Evolutionary conservation across 2,888 invertebrate genomes (phyloP).

Genomic region (Tinea trinotella): DNA sequence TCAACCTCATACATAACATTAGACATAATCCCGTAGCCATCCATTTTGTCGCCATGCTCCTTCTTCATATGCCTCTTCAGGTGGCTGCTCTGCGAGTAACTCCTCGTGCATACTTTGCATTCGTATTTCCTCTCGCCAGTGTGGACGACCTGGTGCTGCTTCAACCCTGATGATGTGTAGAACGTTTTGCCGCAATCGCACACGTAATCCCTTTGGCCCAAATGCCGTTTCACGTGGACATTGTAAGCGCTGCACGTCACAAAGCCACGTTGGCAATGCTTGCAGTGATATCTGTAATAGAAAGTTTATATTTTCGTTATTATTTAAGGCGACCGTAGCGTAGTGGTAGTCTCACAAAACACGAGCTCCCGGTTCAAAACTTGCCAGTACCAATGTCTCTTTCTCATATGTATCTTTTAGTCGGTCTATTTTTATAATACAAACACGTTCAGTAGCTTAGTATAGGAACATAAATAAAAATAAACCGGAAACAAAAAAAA

Average conservation of each 20-base stretch:
- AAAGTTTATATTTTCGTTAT: background rate
- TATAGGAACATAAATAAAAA: no score
- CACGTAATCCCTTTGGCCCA: constrained; percentile 55
- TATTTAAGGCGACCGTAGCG: no score
- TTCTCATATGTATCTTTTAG: no score
- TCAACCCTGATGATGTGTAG: constrained; percentile 57
- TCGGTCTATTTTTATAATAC: no score
- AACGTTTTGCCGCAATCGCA: constrained; percentile 64
- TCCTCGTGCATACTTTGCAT: constrained; percentile 57
- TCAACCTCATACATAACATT: no score
- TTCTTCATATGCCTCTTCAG: constrained; percentile 55
- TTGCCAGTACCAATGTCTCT: no score
- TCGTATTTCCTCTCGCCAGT: constrained; percentile 63
- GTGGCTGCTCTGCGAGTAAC: constrained; percentile 59
- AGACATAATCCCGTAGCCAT: no score
- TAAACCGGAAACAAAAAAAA: no score
- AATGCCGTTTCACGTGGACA: constrained; percentile 56
- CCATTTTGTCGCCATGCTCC: no score
- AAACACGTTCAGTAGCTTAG: no score
- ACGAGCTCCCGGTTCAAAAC: no score
- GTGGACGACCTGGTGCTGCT: constrained; percentile 58
- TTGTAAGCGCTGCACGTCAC: constrained; percentile 57
- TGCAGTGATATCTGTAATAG: constrained; percentile 48
- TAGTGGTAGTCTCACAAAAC: no score
- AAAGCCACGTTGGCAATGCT: constrained; percentile 55